A percentile compares a stretch with the other conserved stretches of the same genome.
phyloP scores from a whole-genome alignment of 1,140 invertebrate species.

The Spodoptera frugiperda region DNA sequence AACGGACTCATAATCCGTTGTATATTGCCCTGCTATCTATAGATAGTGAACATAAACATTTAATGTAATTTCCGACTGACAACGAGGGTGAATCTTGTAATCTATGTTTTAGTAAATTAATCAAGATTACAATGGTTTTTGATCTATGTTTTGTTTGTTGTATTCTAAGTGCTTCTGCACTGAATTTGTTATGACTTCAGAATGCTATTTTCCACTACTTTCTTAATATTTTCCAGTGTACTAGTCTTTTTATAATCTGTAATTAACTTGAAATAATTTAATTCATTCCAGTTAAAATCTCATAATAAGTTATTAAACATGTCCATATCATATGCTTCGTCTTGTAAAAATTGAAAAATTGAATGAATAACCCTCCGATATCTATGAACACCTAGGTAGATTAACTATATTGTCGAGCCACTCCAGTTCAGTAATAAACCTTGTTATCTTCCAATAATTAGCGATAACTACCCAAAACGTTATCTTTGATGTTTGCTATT shows the following conservation, averaged over 20 bases:
- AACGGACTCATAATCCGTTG: conserved; percentile 69
- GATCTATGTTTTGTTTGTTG: too few relatives aligned
- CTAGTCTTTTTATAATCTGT: neutral
- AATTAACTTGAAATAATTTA: too few relatives aligned
- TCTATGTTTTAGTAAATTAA: neutral
- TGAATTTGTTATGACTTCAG: too few relatives aligned
- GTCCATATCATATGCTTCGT: too few relatives aligned
- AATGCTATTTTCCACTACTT: too few relatives aligned
- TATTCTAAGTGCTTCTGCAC: too few relatives aligned
- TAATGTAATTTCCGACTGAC: conserved; percentile 49
- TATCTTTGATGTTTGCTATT: conserved; percentile 83
- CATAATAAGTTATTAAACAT: too few relatives aligned
- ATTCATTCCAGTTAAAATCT: neutral
- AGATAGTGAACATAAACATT: conserved; percentile 64
- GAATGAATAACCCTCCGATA: conserved; percentile 40
- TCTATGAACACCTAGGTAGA: conserved; percentile 54
- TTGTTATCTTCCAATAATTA: conserved; percentile 83
- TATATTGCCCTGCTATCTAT: conserved; percentile 70
- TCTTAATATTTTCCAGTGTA: neutral
- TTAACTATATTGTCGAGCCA: conserved; percentile 74
- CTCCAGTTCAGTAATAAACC: conserved; percentile 75
- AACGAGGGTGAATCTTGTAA: conserved; percentile 29
- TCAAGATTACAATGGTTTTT: neutral
- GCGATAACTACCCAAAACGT: conserved; percentile 81
- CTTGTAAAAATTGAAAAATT: neutral